Base-by-base conservation (phyloP, 2,113 vertebrate genomes). In the Galbula dea region DNA sequence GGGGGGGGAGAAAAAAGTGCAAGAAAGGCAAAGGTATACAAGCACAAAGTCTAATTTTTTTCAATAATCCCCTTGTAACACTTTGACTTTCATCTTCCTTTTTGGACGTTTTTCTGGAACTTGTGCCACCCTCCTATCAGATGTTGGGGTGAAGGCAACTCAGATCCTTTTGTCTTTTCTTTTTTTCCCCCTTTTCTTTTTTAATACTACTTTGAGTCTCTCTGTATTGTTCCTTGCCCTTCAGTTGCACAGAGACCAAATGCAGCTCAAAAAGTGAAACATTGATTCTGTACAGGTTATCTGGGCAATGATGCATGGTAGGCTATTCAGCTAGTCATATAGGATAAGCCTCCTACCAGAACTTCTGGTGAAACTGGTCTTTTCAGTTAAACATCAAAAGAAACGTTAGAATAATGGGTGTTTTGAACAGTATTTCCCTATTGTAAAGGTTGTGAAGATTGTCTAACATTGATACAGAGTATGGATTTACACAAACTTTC, bases 61-160 rank as follows among this genome's bases (percentile, higher is more conserved):
- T 69, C 48, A 22, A n/a, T 48, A 22, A 52, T 29, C 15, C 29
- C 9, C 9, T 9, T 23, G 8, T 29, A 32, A 41, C 18, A 10
- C 39, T 52, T 62, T 37, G 12, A 46, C 29, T 79, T 84, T 52
- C 27, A 48, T 52, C n/a, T 81, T 95, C n/a, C 18, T 9, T 66
- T 79, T 55, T 63, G 39, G 23, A 49, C 17, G 3, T 27, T 22
- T 6, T 39, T 66, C 41, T 71, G 49, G 30, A 89, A 76, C 1
- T 1, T 39, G 15, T 2, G 0, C 30, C 2, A 3, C 24, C 16
- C 10, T 83, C 39, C 26, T 7, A 17, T 43, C 21, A 48, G 23
- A 45, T 32, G 12, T 16, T 37, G 22, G 32, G 10, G 18, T 32
- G 9, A 20, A 61, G 30, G 49, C 36, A 68, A 48, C 3, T 13